These are phyloP conservation scores for Zeugodacus cucurbitae DNA, from an alignment of 1,140 invertebrate species.

Conservation along the genomic window DNA sequence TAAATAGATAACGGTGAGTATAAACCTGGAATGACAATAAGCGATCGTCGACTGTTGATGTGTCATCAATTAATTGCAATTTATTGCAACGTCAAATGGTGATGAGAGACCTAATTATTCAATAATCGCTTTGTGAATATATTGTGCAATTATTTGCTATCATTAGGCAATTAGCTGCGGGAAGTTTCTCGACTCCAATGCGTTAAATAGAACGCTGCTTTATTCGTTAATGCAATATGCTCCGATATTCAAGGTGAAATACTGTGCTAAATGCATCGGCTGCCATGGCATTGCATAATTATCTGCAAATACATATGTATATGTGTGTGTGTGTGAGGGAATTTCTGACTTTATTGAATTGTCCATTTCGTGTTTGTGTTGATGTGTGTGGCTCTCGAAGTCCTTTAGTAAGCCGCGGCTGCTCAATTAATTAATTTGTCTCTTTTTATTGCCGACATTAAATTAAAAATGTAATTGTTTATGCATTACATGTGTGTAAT, in stretches of 20 bases:
- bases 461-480: slow-evolving; percentile 24
- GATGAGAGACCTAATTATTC: neutral
- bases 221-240: too few species aligned
- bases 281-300: too few species aligned
- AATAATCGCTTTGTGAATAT: neutral
- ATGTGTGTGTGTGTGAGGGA: neutral
- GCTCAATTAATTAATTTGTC: slow-evolving; percentile 30
- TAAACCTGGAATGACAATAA: too few species aligned
- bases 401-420: neutral
- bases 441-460: slow-evolving; percentile 12
- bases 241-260: too few species aligned
- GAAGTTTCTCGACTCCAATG: neutral
- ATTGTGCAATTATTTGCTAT: too few species aligned
- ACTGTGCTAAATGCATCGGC: too few species aligned
- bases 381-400: neutral
- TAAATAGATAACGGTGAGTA: neutral
- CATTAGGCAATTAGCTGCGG: too few species aligned
- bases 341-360: too few species aligned
- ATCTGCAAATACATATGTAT: too few species aligned
- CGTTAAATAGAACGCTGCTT: too few species aligned
- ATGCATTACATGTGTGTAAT: slow-evolving; percentile 17
- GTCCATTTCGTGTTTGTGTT: too few species aligned
- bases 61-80: neutral
- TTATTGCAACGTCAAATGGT: neutral
- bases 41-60: neutral